Evolutionary conservation across 2,888 invertebrate genomes (phyloP).

Genomic region (Nomada hirtipes): DNA sequence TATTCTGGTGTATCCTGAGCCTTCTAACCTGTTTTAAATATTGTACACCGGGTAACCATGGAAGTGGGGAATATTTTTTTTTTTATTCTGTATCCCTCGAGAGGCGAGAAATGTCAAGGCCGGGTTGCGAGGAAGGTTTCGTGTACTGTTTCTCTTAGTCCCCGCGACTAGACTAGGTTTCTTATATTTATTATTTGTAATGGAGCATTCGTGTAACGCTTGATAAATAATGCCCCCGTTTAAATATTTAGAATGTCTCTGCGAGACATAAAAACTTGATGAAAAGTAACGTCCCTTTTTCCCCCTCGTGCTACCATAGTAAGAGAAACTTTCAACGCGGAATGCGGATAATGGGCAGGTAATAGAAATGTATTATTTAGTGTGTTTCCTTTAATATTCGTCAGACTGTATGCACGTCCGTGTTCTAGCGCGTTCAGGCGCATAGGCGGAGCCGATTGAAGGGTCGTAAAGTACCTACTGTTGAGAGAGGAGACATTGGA

Average conservation of each 20-base stretch:
- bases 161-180: not conserved
- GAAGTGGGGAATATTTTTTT: not conserved
- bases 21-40: slow-evolving; percentile 25
- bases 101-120: not conserved
- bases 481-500: slow-evolving; percentile 5
- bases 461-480: not conserved
- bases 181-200: not conserved
- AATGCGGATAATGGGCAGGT: not conserved
- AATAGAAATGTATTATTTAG: slow-evolving; percentile 1
- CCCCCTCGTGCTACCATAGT: too few relatives aligned
- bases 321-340: not conserved
- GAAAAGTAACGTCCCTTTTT: not conserved
- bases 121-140: not conserved
- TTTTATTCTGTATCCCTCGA: not conserved
- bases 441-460: not conserved
- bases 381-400: not conserved
- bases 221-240: slow-evolving; percentile 39
- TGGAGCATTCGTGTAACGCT: slow-evolving; percentile 15
- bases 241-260: slow-evolving; percentile 24
- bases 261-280: not conserved
- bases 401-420: not conserved
- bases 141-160: not conserved
- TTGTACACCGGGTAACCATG: not conserved
- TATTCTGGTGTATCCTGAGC: not conserved
- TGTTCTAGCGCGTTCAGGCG: not conserved